A percentile compares a stretch with the other conserved stretches of the same genome.
Conservation (phyloP, 2,113 vertebrate genomes). For the Prunella fulvescens region DNA sequence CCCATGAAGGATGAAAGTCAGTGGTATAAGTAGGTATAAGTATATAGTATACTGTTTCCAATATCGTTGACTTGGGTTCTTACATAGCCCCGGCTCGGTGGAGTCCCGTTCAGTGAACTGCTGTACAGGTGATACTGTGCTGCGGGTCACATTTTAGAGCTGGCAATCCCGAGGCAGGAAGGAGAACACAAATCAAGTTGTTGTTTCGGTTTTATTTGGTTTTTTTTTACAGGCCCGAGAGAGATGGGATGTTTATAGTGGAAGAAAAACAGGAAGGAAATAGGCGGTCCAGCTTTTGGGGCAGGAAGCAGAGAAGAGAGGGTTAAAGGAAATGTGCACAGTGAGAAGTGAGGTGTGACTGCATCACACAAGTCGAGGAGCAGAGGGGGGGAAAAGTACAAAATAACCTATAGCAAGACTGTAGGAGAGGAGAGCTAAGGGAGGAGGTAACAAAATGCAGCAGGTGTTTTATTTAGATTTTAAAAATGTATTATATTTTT, state of each 20-base stretch:
- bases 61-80: not conserved
- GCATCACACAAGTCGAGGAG: not conserved
- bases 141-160: not conserved
- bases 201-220: not conserved
- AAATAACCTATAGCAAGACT: not conserved
- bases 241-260: not conserved
- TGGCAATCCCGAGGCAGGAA: not conserved
- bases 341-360: not conserved
- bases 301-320: not conserved
- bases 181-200: not conserved
- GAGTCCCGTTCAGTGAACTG: not conserved
- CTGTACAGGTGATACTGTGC: not conserved
- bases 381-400: not conserved
- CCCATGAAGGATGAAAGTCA: not conserved
- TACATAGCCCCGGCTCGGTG: rapidly evolving
- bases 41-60: not conserved
- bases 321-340: not conserved
- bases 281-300: not conserved
- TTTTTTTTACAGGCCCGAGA: not conserved
- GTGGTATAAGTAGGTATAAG: not conserved
- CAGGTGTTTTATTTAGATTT: not conserved
- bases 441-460: not conserved
- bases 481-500: not conserved
- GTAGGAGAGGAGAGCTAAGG: not conserved
- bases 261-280: not conserved